These are phyloP conservation scores for Ceratosolen solmsi DNA, from an alignment of 1,140 invertebrate species.

Conservation along the genomic window DNA sequence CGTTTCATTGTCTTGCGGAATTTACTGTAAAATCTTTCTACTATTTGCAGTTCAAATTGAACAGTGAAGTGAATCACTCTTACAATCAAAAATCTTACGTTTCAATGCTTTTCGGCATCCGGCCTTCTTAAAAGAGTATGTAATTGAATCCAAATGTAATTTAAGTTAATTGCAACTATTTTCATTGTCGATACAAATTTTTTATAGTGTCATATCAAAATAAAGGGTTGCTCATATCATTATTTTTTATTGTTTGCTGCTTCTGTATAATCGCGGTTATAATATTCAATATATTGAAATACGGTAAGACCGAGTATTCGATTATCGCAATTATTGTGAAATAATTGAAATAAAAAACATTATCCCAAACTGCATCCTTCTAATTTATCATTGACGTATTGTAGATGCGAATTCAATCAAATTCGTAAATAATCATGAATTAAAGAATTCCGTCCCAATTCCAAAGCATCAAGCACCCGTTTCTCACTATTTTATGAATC, in stretches of 20 bases:
- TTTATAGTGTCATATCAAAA: conserved; percentile 12
- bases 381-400: neutral
- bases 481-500: neutral
- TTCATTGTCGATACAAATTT: neutral
- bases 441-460: neutral
- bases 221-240: neutral
- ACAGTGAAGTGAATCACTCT: neutral
- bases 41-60: conserved; percentile 21
- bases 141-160: neutral
- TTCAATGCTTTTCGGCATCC: neutral
- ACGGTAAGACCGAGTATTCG: neutral
- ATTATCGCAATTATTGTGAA: neutral
- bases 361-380: no score
- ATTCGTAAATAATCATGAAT: neutral
- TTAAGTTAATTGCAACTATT: neutral
- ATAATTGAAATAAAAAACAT: no score
- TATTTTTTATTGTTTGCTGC: neutral
- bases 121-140: conserved; percentile 2
- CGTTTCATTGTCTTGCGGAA: conserved; percentile 5
- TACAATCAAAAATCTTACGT: neutral
- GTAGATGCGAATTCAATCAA: conserved; percentile 10
- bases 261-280: neutral
- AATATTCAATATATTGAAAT: neutral
- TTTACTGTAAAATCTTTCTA: neutral
- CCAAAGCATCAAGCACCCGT: neutral